A percentile compares a stretch with the other conserved stretches of the same genome.
Evolutionary conservation across 2,113 vertebrate genomes (phyloP).

Genomic region (Cyanistes caeruleus): DNA sequence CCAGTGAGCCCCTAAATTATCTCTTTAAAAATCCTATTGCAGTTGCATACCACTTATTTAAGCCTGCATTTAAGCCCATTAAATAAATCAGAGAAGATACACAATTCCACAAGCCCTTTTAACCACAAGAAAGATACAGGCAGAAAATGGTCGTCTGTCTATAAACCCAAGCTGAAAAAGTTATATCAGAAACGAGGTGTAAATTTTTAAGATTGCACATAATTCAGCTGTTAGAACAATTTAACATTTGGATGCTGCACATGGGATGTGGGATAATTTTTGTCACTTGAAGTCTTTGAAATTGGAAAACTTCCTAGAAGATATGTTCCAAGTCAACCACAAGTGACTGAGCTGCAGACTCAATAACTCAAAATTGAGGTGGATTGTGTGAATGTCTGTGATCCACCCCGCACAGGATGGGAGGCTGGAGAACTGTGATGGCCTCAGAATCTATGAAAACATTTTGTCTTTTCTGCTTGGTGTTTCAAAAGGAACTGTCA

Average conservation of each 20-base stretch:
- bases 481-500: not conserved
- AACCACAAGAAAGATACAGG: not conserved
- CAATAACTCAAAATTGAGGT: conserved; percentile 6
- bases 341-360: conserved; percentile 37
- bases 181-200: conserved; percentile 27
- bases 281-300: conserved; percentile 54
- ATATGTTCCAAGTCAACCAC: conserved; percentile 21
- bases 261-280: conserved; percentile 54
- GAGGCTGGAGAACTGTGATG: not conserved
- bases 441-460: not conserved
- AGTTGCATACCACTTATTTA: not conserved
- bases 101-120: not conserved
- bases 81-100: not conserved
- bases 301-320: conserved; percentile 58
- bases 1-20: not conserved
- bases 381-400: not conserved
- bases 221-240: conserved; percentile 54
- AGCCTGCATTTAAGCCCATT: not conserved
- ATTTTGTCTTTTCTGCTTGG: not conserved
- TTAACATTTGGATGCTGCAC: conserved; percentile 48
- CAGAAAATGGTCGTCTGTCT: not conserved
- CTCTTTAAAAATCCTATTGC: not conserved
- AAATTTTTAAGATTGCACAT: conserved; percentile 42
- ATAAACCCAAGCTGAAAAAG: conserved; percentile 36
- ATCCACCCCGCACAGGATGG: not conserved